phyloP scores from a whole-genome alignment of 1,140 invertebrate species.

The Drosophila seguyi region DNA sequence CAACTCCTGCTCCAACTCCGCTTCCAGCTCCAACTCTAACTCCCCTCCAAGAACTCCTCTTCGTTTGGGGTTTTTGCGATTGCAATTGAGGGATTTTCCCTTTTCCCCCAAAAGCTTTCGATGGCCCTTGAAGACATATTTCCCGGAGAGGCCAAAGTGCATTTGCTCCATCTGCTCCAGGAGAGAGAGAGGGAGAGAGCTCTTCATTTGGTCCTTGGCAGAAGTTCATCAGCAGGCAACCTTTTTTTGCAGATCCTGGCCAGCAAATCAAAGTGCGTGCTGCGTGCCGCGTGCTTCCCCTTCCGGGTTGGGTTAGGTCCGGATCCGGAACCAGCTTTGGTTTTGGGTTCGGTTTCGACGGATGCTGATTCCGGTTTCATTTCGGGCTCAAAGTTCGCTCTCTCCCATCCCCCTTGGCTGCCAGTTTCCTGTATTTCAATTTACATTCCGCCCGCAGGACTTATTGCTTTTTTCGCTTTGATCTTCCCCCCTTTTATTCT shows the following conservation, averaged over 20 bases:
- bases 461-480: conserved; percentile 78
- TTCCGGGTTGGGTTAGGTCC: conserved; percentile 70
- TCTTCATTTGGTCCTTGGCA: conserved; percentile 14
- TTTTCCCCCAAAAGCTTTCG: conserved; percentile 1
- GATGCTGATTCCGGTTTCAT: conserved; percentile 18
- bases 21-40: not conserved
- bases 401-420: not conserved
- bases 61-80: conserved; percentile 31
- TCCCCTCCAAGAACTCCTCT: conserved; percentile 6
- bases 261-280: conserved; percentile 76
- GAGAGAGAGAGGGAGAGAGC: conserved; percentile 7
- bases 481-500: conserved; percentile 46
- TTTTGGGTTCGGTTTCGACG: conserved; percentile 16
- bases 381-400: conserved; percentile 38
- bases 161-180: conserved; percentile 39
- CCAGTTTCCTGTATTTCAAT: conserved; percentile 68
- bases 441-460: conserved; percentile 74
- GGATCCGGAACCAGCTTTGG: conserved; percentile 15
- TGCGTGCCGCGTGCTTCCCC: conserved; percentile 68
- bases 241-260: conserved; percentile 27
- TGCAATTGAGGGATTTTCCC: conserved; percentile 38
- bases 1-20: not conserved
- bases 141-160: conserved; percentile 62
- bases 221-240: conserved; percentile 32
- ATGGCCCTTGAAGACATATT: conserved; percentile 71